Evolutionary conservation across 2,113 vertebrate genomes (phyloP), one percentile per base, ranked within the genome.

Genomic region (Petroica traversi): DNA sequence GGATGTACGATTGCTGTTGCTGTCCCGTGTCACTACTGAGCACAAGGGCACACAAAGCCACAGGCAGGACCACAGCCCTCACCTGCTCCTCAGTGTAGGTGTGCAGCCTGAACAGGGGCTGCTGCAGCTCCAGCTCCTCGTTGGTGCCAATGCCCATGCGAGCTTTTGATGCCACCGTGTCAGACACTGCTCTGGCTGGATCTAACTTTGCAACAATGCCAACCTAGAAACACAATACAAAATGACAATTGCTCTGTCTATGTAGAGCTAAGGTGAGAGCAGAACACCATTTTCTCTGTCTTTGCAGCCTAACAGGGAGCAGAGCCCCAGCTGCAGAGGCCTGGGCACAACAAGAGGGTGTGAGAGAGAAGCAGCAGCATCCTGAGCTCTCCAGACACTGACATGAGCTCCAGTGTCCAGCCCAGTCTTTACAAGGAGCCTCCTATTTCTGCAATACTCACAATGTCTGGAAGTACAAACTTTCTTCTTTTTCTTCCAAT

Each of bases 1-100:
- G 33, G 57, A 12, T 12, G 3, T 5, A 3, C 7, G 8, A 10
- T 57, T 45, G 18, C 8, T 14, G 26, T 16, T 5, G 8, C 38
- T n/a, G 5, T 31, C 26, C 26, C 1, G 2, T 15, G 33, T 11
- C 4, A 4, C 43, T 33, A 1, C 19, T 8, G 5, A 11, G 33
- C 14, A 1, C 0, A 6, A 24, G 54, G n/a, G 45, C 69, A 25
- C 4, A 36, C 46, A 58, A 8, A 3, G 43, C 41, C 41, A 10
- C 13, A 9, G 6, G 38, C 13, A 12, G 1, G 2, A 23, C 0
- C 3, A 2, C 43, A 55, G 61, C 28, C 41, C 11, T 92, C 96
- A 99, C 99, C 99, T 99, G 99, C 83, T 97, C 97, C 28, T 99
- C 98, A 31, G 86, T 99, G 98, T 98, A 99, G 0, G 99, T 99